These are phyloP conservation scores for Anableps anableps DNA, from an alignment of 2,797 vertebrate genomes.

Conservation along the genomic window DNA sequence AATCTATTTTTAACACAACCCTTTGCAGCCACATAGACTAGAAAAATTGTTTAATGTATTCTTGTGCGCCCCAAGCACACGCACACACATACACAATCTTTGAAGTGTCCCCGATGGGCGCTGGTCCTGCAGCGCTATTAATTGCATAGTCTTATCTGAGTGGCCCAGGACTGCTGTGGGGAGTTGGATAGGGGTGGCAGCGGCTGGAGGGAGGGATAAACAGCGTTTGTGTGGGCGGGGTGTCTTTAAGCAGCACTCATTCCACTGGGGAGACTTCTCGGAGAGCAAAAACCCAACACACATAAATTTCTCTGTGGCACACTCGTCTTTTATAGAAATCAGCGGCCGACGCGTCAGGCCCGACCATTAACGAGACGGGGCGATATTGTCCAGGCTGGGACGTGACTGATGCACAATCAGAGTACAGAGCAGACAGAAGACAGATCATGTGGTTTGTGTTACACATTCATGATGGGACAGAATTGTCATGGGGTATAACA, in stretches of 20 bases:
- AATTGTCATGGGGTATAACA: not conserved
- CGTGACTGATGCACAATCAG: not conserved
- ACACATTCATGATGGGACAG: constrained; percentile 18
- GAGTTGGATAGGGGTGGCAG: constrained; percentile 47
- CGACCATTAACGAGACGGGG: constrained; percentile 8
- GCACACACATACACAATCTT: constrained; percentile 46
- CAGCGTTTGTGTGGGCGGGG: not conserved
- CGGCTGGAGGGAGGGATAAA: constrained; percentile 11
- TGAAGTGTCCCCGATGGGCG: constrained; percentile 62
- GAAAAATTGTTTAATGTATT: constrained; percentile 44
- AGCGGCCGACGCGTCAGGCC: constrained; percentile 9
- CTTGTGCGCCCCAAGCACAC: constrained; percentile 2
- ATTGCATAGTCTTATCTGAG: constrained; percentile 76
- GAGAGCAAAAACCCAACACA: constrained; percentile 25
- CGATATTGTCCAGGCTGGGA: constrained; percentile 13
- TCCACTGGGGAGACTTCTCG: constrained; percentile 49
- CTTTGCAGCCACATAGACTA: constrained; percentile 7
- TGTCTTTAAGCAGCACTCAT: constrained; percentile 53
- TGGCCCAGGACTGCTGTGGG: constrained; percentile 68
- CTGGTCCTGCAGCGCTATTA: constrained; percentile 68
- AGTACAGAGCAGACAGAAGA: not conserved
- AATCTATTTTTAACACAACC: constrained; percentile 23
- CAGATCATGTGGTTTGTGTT: not conserved
- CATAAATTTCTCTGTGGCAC: not conserved
- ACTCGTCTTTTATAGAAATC: constrained; percentile 23